A percentile compares a stretch with the other conserved stretches of the same genome.
phyloP scores from a whole-genome alignment of 2,888 invertebrate genomes.

The Sphinx pinastri region DNA sequence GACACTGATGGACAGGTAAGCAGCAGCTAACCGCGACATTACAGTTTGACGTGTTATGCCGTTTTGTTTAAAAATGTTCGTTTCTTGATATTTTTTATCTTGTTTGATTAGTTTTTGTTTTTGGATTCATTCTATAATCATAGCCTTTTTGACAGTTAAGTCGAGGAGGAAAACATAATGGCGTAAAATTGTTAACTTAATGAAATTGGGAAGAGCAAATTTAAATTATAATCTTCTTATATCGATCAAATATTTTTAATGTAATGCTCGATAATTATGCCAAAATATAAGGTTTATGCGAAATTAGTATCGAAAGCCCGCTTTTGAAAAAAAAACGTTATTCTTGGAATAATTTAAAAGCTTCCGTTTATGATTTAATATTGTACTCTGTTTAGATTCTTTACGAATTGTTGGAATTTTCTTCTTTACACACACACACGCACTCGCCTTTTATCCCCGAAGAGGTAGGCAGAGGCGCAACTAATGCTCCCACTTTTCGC shows the following conservation, averaged over 20 bases:
- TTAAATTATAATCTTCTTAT: constrained; percentile 1
- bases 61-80: background rate
- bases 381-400: no score
- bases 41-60: background rate
- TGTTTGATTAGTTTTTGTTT: background rate
- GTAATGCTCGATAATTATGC: constrained; percentile 3
- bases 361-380: background rate
- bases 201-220: background rate
- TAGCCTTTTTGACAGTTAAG: background rate
- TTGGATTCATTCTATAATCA: background rate
- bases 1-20: constrained; percentile 80
- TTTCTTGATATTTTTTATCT: background rate
- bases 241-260: constrained; percentile 11
- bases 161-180: background rate
- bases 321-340: constrained; percentile 4
- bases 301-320: background rate
- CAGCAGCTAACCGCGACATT: constrained; percentile 10
- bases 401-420: no score
- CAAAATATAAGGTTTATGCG: constrained; percentile 7
- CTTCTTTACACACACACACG: no score
- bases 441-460: no score
- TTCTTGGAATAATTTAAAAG: background rate
- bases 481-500: no score
- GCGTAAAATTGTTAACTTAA: background rate
- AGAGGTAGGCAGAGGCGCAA: no score